Percentiles rank a stretch among this genome's conserved stretches.
Evolutionary conservation across 92 coral and sea anemone genomes (phyloP).

Genomic region (Actinernus sp.): DNA sequence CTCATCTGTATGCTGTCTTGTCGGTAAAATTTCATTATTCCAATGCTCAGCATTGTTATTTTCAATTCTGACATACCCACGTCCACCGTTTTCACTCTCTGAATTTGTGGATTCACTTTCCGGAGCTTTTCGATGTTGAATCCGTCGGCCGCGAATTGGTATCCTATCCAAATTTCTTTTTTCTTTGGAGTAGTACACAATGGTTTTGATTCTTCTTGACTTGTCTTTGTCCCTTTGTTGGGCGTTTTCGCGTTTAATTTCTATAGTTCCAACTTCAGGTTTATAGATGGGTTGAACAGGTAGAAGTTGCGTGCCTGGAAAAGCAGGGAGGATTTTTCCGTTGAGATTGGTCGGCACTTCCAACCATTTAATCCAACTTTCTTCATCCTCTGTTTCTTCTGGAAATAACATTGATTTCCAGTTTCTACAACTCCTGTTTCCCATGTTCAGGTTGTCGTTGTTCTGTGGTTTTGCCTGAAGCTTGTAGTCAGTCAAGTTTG

Average conservation of each 20-base stretch:
- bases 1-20: no score
- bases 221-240: background rate
- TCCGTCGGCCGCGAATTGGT: no score
- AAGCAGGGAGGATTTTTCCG: slow-evolving; percentile 3
- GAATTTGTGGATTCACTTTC: no score
- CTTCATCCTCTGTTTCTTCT: slow-evolving; percentile 31
- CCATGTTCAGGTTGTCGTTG: slow-evolving; percentile 11
- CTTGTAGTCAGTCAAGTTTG: no score
- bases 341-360: background rate
- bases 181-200: background rate
- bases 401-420: slow-evolving; percentile 18
- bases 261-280: slow-evolving; percentile 3
- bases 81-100: no score
- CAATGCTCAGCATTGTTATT: no score
- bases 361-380: slow-evolving; percentile 7
- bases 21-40: no score
- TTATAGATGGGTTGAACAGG: slow-evolving; percentile 31
- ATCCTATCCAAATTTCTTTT: background rate
- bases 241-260: background rate
- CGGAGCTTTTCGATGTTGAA: no score
- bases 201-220: background rate
- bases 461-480: no score
- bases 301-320: slow-evolving; percentile 34
- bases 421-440: slow-evolving; percentile 21
- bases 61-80: no score